Conservation (phyloP, 1,140 invertebrate species). For the Wiebesia pumilae region DNA sequence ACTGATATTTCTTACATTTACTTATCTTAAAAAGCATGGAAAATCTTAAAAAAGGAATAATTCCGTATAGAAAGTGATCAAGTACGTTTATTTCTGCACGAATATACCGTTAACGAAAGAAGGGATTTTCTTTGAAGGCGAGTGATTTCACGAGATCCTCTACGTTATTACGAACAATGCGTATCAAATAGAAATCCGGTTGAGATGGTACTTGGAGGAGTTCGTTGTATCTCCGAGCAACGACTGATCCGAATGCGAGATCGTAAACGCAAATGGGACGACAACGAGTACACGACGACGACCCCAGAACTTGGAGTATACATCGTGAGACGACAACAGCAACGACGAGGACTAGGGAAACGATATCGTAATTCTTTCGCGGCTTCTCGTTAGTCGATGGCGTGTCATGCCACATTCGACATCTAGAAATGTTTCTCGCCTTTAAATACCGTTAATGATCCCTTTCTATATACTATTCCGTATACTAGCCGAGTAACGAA, state of each 20-base stretch:
- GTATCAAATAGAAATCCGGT: background rate
- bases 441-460: constrained; percentile 48
- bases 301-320: background rate
- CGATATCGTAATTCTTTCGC: constrained; percentile 49
- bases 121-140: background rate
- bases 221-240: background rate
- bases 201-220: background rate
- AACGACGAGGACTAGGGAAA: constrained; percentile 4
- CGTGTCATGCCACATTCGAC: background rate
- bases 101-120: background rate
- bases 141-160: background rate
- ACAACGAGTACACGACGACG: background rate
- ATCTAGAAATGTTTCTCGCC: constrained; percentile 29
- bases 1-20: no score
- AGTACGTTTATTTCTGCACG: no score
- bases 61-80: no score
- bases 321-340: background rate
- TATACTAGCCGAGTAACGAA: no score
- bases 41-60: no score
- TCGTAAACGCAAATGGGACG: constrained; percentile 40
- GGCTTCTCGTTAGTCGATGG: constrained; percentile 45
- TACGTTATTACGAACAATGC: background rate
- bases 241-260: constrained; percentile 18
- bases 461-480: background rate
- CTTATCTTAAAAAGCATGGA: no score